A percentile compares a stretch with the other conserved stretches of the same genome.
Evolutionary conservation across 2,888 invertebrate genomes (phyloP).

Genomic region (Acheta domesticus): DNA sequence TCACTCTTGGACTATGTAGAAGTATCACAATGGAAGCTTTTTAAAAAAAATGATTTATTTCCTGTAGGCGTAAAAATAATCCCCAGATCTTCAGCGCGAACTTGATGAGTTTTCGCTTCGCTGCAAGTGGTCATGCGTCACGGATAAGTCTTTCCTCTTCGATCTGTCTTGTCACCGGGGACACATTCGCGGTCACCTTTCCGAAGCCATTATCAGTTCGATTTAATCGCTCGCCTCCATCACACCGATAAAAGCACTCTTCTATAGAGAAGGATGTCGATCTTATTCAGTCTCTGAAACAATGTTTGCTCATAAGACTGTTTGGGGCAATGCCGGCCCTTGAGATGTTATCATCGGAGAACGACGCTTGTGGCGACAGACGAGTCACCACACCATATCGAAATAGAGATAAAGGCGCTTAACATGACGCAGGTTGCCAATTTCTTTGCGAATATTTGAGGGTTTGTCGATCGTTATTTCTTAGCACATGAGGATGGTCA

Average conservation of each 20-base stretch:
- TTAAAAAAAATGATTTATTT: no score
- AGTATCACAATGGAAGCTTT: no score
- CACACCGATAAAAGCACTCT: not conserved
- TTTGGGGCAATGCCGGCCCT: not conserved
- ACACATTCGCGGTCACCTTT: no score
- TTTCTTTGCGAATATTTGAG: not conserved
- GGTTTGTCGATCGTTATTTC: no score
- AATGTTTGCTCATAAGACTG: not conserved
- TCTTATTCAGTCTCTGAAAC: not conserved
- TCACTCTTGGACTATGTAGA: no score
- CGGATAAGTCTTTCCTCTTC: no score
- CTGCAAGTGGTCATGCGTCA: no score
- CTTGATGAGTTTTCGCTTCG: no score
- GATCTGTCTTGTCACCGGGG: no score
- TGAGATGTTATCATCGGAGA: not conserved
- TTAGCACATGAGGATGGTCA: no score
- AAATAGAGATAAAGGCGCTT: not conserved
- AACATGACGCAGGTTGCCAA: not conserved
- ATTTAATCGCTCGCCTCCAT: not conserved
- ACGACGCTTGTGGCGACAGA: not conserved
- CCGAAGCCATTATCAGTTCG: not conserved
- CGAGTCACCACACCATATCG: not conserved
- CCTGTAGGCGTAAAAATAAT: no score
- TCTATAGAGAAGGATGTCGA: not conserved
- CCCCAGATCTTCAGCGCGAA: no score